Conservation (phyloP, 2,888 invertebrate species). For the Synergus gifuensis region DNA sequence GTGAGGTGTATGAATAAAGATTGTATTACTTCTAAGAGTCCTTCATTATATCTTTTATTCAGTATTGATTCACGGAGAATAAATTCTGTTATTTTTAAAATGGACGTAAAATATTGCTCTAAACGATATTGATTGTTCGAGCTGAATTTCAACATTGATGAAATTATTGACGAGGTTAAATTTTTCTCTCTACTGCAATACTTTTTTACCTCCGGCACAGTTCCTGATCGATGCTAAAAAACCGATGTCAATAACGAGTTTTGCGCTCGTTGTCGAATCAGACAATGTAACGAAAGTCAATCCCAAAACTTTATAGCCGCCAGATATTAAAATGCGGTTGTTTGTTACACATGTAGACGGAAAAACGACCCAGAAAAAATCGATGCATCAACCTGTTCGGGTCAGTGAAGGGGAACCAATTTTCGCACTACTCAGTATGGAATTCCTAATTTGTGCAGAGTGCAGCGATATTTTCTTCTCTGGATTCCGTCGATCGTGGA, state of each 20-base stretch:
- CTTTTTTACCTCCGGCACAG: not conserved
- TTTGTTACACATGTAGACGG: not conserved
- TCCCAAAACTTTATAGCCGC: not conserved
- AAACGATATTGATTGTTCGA: not conserved
- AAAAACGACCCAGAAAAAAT: constrained; percentile 1
- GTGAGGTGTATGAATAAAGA: not conserved
- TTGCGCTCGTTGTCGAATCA: not conserved
- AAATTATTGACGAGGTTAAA: not conserved
- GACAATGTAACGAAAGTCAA: not conserved
- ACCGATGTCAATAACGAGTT: not conserved
- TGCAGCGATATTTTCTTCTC: constrained; percentile 4
- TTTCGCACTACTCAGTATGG: constrained; percentile 15
- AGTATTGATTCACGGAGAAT: not conserved
- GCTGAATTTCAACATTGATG: not conserved
- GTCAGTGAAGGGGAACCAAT: not conserved
- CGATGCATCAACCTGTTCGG: constrained; percentile 4
- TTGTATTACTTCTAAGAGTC: not conserved
- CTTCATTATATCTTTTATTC: not conserved
- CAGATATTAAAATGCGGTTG: not conserved
- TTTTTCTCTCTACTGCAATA: not conserved
- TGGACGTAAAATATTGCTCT: not conserved
- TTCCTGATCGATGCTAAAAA: not conserved
- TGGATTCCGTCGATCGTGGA: constrained; percentile 32
- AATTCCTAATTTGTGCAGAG: constrained; percentile 15
- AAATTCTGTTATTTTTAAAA: not conserved